phyloP scores from a whole-genome alignment of 2,888 invertebrate species.

The Campaea margaritaria region DNA sequence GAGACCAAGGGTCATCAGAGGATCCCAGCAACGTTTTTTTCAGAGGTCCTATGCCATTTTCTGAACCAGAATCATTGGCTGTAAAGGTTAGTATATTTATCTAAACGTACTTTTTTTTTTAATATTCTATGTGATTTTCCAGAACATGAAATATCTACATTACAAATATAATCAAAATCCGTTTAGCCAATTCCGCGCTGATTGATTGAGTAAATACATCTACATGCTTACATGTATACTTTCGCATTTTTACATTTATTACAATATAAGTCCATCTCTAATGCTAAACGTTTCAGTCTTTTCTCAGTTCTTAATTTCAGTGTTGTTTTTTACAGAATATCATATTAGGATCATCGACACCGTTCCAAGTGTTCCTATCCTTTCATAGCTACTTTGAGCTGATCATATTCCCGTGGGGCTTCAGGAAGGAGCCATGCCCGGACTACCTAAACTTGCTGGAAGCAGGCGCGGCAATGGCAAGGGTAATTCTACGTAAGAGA shows the following conservation, averaged over 20 bases:
- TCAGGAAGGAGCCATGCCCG: constrained; percentile 69
- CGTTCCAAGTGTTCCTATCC: constrained; percentile 76
- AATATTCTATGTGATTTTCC: too few relatives aligned
- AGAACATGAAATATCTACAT: too few relatives aligned
- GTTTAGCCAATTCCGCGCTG: too few relatives aligned
- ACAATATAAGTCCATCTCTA: too few relatives aligned
- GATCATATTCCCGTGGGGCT: constrained; percentile 80
- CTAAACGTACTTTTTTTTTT: too few relatives aligned
- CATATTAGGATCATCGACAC: constrained; percentile 64
- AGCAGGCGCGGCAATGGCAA: constrained; percentile 72
- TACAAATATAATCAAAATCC: too few relatives aligned
- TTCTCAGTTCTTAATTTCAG: neutral
- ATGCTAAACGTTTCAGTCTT: neutral
- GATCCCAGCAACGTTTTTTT: constrained; percentile 92
- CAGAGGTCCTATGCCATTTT: constrained; percentile 91
- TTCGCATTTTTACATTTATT: neutral
- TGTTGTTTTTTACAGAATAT: constrained; percentile 63
- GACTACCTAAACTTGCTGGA: constrained; percentile 71
- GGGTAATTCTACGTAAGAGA: constrained; percentile 50
- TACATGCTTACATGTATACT: too few relatives aligned
- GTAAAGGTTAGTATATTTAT: constrained; percentile 64
- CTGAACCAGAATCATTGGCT: constrained; percentile 94
- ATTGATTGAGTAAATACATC: too few relatives aligned
- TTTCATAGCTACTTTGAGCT: constrained; percentile 78
- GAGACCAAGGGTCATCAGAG: constrained; percentile 90